phyloP scores from a whole-genome alignment of 2,888 invertebrate genomes.

The Metacarcinus magister region DNA sequence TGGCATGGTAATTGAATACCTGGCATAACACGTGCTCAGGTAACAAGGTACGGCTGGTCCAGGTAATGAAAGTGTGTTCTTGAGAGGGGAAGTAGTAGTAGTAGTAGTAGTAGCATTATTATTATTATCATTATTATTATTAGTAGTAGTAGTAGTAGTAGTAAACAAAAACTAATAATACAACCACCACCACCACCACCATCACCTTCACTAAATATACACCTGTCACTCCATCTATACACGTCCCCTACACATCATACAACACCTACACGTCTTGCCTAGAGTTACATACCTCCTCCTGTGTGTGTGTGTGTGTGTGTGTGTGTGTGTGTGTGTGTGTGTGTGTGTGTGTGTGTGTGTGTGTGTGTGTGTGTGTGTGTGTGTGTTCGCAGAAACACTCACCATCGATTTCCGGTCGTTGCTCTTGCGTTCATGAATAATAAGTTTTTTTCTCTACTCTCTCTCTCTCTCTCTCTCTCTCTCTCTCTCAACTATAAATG shows the following conservation, averaged over 20 bases:
- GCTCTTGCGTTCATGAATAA: not conserved
- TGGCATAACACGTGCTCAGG: too few species aligned
- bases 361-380: not conserved
- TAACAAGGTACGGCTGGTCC: too few species aligned
- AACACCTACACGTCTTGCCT: not conserved
- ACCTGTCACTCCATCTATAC: not conserved
- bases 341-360: too few species aligned
- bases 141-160: constrained; percentile 22
- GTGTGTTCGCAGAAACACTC: not conserved
- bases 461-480: too few species aligned
- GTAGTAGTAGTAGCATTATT: not conserved
- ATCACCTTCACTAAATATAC: not conserved
- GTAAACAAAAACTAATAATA: not conserved
- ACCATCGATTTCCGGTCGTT: constrained; percentile 26
- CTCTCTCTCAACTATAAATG: too few species aligned
- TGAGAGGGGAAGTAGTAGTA: not conserved
- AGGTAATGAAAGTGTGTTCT: too few species aligned
- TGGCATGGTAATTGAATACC: too few species aligned
- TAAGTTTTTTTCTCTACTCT: not conserved
- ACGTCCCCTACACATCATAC: too few species aligned
- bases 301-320: not conserved
- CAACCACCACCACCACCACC: not conserved
- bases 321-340: too few species aligned
- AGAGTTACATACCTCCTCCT: too few species aligned
- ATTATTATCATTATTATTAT: too few species aligned